These are phyloP conservation scores for Willowsia nigromaculata DNA, from an alignment of 2,888 invertebrate genomes.

Conservation along the genomic window DNA sequence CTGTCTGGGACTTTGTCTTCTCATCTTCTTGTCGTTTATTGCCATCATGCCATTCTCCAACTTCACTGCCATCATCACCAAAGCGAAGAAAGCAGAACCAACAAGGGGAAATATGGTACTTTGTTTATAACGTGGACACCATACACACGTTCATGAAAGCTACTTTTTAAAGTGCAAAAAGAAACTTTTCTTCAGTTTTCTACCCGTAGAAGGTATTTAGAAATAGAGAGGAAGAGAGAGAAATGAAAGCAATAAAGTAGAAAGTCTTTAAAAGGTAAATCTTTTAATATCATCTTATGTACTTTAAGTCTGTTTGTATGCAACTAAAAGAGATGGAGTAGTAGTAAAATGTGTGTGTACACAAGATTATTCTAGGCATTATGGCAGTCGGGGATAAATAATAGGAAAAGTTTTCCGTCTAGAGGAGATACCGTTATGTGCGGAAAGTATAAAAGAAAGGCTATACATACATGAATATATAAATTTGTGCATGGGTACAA, in stretches of 20 bases:
- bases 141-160: not conserved
- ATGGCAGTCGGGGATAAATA: not conserved
- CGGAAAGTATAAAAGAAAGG: not conserved
- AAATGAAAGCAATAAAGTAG: constrained; percentile 35
- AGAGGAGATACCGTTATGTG: not conserved
- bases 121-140: constrained; percentile 20
- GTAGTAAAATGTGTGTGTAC: constrained; percentile 1
- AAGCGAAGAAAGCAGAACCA: not conserved
- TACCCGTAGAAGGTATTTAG: not conserved
- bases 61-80: not conserved
- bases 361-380: constrained; percentile 17
- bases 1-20: constrained; percentile 50
- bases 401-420: not conserved
- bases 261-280: constrained; percentile 55
- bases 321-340: constrained; percentile 11
- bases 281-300: constrained; percentile 49
- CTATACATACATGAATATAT: not conserved
- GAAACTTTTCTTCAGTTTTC: constrained; percentile 10
- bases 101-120: constrained; percentile 9
- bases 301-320: not conserved
- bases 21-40: constrained; percentile 36
- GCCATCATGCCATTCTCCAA: constrained; percentile 46
- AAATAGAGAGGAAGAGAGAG: constrained; percentile 14
- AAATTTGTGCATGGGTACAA: not conserved
- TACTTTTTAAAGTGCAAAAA: constrained; percentile 27